Evolutionary conservation across 2,797 vertebrate genomes (phyloP).

Genomic region (Sebastes flavidus): DNA sequence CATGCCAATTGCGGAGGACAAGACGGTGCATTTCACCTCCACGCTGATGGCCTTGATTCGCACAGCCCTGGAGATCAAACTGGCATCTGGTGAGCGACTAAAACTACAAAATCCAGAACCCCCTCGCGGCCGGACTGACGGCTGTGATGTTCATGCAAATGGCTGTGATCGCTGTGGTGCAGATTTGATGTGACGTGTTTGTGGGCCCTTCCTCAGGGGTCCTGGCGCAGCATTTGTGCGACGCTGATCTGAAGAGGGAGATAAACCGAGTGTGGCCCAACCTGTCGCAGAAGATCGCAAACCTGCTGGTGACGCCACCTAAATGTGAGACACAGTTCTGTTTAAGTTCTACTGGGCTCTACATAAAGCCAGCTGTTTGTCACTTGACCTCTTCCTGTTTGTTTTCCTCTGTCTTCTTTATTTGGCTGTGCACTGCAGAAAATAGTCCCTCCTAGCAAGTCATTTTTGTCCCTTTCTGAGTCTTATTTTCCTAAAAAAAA

Average conservation of each 20-base stretch:
- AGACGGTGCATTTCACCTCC: constrained; percentile 96
- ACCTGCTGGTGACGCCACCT: constrained; percentile 88
- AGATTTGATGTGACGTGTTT: constrained; percentile 49
- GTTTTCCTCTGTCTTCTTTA: no score
- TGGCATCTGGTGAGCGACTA: constrained; percentile 88
- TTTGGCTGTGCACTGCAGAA: no score
- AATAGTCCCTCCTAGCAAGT: not conserved
- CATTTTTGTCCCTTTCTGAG: no score
- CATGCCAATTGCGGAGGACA: constrained; percentile 95
- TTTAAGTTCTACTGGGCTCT: no score
- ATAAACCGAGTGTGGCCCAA: constrained; percentile 94
- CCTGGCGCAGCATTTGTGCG: constrained; percentile 90
- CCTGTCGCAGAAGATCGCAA: constrained; percentile 91
- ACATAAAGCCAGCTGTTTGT: no score
- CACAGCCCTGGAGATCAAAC: constrained; percentile 96
- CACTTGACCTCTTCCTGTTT: no score
- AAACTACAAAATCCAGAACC: constrained; percentile 29
- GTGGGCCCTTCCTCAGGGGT: constrained; percentile 79
- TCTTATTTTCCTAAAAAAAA: no score
- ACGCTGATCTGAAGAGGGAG: constrained; percentile 92
- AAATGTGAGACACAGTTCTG: no score
- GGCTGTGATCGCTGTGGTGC: not conserved
- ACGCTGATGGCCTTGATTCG: constrained; percentile 98
- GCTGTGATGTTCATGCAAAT: constrained; percentile 22
- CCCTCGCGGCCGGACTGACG: not conserved